Conservation (phyloP, 2,797 vertebrate species). For the Mionectes olivaceus region DNA sequence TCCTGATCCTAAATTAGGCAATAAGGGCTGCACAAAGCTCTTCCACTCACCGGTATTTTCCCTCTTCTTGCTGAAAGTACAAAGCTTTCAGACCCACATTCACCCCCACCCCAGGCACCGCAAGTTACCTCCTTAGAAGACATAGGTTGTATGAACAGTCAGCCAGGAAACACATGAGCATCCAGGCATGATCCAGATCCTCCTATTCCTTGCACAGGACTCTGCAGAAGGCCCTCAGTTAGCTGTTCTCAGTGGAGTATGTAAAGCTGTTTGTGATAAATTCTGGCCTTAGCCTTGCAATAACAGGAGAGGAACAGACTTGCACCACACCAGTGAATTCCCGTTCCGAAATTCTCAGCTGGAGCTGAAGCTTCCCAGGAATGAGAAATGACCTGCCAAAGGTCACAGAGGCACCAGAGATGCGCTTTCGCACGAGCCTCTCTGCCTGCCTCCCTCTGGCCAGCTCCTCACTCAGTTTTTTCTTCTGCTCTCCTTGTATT, state of each 20-base stretch:
- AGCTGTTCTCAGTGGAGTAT: background rate
- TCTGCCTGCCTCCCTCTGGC: background rate
- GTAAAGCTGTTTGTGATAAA: background rate
- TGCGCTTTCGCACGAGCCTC: background rate
- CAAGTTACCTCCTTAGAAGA: background rate
- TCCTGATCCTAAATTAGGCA: background rate
- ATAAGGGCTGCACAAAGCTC: background rate
- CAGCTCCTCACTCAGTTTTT: background rate
- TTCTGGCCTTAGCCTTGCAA: background rate
- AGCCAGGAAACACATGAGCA: background rate
- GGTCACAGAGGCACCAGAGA: background rate
- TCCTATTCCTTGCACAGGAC: background rate
- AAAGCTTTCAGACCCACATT: background rate
- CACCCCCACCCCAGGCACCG: background rate
- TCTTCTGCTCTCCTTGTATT: background rate
- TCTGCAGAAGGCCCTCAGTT: background rate
- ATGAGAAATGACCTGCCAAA: background rate
- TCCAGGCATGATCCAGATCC: background rate
- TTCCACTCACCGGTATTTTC: background rate
- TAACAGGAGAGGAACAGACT: background rate
- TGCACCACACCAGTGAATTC: background rate
- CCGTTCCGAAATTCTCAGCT: background rate
- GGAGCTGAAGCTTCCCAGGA: background rate
- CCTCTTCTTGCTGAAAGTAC: background rate
- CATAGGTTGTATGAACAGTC: background rate